Conservation (phyloP, 2,888 invertebrate genomes). For the Erannis defoliaria region DNA sequence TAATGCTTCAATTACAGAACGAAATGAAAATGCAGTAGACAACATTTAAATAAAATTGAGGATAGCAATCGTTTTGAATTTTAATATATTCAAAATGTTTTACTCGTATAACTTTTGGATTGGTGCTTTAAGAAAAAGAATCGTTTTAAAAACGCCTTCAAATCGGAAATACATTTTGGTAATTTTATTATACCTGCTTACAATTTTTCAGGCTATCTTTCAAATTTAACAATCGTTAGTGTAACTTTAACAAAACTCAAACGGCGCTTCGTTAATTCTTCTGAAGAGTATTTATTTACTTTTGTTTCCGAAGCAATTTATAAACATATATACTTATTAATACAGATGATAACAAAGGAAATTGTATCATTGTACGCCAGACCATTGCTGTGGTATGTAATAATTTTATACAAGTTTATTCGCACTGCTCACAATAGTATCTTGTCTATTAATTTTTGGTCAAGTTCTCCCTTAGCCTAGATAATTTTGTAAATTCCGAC, state of each 20-base stretch:
- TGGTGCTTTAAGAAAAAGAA: neutral
- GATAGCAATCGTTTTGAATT: slow-evolving; percentile 51
- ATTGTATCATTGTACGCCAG: too few relatives aligned
- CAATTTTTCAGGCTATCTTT: too few relatives aligned
- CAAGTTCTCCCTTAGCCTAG: neutral
- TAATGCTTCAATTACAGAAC: slow-evolving; percentile 63
- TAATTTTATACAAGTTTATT: too few relatives aligned
- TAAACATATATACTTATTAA: too few relatives aligned
- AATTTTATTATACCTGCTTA: too few relatives aligned
- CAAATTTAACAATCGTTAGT: too few relatives aligned
- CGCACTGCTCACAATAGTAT: neutral
- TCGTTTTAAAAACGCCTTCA: neutral
- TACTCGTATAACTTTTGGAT: neutral
- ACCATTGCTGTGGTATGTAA: too few relatives aligned
- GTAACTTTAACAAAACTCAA: too few relatives aligned
- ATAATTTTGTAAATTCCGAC: slow-evolving; percentile 1
- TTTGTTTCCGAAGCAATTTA: too few relatives aligned
- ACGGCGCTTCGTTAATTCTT: too few relatives aligned
- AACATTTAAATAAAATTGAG: slow-evolving; percentile 54
- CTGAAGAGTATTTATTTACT: too few relatives aligned
- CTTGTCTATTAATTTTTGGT: neutral
- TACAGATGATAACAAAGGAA: too few relatives aligned
- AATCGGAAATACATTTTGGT: neutral
- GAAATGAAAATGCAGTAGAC: slow-evolving; percentile 57
- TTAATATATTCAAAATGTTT: slow-evolving; percentile 38